Conservation (phyloP, 2,888 invertebrate species). For the Lasioglossum vierecki region DNA sequence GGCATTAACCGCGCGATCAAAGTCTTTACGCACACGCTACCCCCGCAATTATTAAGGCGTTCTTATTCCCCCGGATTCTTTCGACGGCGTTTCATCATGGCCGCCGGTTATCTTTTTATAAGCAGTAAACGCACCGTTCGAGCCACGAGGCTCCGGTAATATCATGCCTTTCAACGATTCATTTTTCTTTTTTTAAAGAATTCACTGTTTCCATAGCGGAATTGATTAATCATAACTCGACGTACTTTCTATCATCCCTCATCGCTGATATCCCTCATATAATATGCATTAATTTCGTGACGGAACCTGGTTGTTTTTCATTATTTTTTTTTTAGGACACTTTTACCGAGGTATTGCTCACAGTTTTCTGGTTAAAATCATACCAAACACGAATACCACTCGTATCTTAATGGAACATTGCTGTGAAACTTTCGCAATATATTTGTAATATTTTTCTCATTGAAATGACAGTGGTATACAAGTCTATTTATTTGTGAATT, state of each 20-base stretch:
- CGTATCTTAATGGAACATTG: not conserved
- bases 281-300: not conserved
- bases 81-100: constrained; percentile 13
- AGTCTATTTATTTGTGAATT: too few species aligned
- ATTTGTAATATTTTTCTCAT: too few species aligned
- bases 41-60: constrained; percentile 35
- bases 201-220: not conserved
- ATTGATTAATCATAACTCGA: not conserved
- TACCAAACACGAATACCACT: not conserved
- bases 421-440: too few species aligned
- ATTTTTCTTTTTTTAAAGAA: not conserved
- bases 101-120: constrained; percentile 33
- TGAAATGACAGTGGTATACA: too few species aligned
- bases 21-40: constrained; percentile 34
- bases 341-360: not conserved
- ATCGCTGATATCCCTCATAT: not conserved
- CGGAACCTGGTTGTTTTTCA: not conserved
- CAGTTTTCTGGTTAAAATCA: not conserved
- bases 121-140: not conserved
- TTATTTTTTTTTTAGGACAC: not conserved
- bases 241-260: not conserved
- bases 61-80: constrained; percentile 33
- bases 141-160: not conserved
- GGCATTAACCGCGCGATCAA: constrained; percentile 41
- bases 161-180: not conserved